Conservation (phyloP, 2,113 vertebrate genomes). For the Dissostichus mawsoni region DNA sequence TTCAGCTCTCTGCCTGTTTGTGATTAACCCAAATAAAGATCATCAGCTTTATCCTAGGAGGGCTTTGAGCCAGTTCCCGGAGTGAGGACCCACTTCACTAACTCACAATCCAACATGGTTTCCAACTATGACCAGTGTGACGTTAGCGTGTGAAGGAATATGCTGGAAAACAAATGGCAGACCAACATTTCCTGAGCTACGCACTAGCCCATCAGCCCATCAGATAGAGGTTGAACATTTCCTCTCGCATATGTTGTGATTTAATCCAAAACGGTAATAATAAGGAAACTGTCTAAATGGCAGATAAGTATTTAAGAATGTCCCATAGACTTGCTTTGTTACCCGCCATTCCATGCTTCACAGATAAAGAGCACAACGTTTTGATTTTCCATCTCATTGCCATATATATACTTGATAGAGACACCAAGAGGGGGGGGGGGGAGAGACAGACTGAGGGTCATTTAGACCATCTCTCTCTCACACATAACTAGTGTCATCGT, state of each 20-base stretch:
- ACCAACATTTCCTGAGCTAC: conserved; percentile 20
- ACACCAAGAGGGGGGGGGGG: conserved; percentile 42
- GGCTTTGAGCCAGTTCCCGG: conserved; percentile 31
- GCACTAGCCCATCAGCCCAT: not conserved
- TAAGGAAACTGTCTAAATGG: too few species aligned
- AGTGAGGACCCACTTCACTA: not conserved
- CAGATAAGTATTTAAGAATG: too few species aligned
- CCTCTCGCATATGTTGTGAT: conserved; percentile 38
- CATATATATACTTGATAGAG: conserved; percentile 68
- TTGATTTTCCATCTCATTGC: conserved; percentile 58
- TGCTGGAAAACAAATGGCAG: conserved; percentile 45
- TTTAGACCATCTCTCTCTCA: conserved; percentile 54
- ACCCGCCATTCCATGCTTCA: conserved; percentile 18
- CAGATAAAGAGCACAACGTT: conserved; percentile 38
- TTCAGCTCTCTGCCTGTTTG: conserved; percentile 34
- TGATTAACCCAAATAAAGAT: conserved; percentile 58
- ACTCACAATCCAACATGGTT: conserved; percentile 11
- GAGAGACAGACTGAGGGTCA: conserved; percentile 47
- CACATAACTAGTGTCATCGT: conserved; percentile 49
- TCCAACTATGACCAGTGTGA: conserved; percentile 31
- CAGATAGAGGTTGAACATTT: conserved; percentile 27
- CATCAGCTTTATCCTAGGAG: conserved; percentile 26
- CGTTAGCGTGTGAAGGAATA: not conserved
- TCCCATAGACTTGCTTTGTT: conserved; percentile 21
- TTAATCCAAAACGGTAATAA: too few species aligned